Base-by-base conservation (phyloP, 2,888 invertebrate genomes). In the Marronus borbonicus region DNA sequence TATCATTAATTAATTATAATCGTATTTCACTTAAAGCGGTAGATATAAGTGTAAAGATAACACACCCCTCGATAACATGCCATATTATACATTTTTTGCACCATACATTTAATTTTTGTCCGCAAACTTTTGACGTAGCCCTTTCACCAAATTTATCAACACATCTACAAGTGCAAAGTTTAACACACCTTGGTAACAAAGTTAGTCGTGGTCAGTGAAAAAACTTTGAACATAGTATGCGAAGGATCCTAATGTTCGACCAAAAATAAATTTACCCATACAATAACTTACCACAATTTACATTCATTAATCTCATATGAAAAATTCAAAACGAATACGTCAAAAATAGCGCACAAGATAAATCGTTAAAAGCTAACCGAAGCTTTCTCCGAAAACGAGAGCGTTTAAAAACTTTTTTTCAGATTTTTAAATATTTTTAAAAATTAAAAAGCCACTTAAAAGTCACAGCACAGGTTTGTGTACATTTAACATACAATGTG, bases 361-460 rank as follows among this genome's bases (percentile, higher is more conserved):
- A 44, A 55, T 20, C 55, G 44, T 70, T 68, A 69, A 72, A 77
- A 86, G 86, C 86, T 84, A 85, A 78, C 83, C 80, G 79, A 83
- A 85, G 85, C 85, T 85, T 86, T 84, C 70, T 77, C 83, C 7
- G 83, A 85, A 82, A 86, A 85, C 84, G 83, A 86, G 84, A 87
- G 86, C 86, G 84, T 84, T 84, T 83, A 85, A 84, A 84, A 68
- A 49, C 77, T 79, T 80, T 80, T 81, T 81, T 79, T 77, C 31
- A 77, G 83, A 81, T 83, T 85, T 84, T 82, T 82, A 77, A 83
- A 85, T 86, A 85, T 86, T 87, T 88, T 88, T 88, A 88, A 87
- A 89, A 89, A 89, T 89, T 89, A 89, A 89, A 90, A 90, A 90
- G 90, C 90, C 90, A 90, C 90, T 90, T 89, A 89, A 89, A 88